phyloP scores from a whole-genome alignment of 2,113 vertebrate genomes.

The Axis porcinus region DNA sequence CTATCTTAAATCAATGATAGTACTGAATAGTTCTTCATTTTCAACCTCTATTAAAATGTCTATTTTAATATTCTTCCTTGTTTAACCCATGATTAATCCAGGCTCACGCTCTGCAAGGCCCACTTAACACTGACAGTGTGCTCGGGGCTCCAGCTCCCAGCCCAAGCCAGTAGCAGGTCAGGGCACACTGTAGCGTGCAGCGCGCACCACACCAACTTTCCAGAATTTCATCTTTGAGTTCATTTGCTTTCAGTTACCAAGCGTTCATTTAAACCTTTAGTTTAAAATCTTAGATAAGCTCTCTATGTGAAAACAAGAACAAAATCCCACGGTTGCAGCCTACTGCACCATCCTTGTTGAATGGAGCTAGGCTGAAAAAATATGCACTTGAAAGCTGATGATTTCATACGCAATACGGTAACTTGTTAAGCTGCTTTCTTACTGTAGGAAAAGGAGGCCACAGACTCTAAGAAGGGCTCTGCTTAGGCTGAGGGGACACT shows the following conservation, averaged over 20 bases:
- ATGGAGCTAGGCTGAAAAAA: not conserved
- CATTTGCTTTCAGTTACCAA: conserved; percentile 64
- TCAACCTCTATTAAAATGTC: conserved; percentile 16
- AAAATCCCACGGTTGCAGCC: conserved; percentile 37
- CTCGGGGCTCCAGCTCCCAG: not conserved
- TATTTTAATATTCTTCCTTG: not conserved
- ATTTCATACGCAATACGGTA: conserved; percentile 7
- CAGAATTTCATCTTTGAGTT: conserved; percentile 70
- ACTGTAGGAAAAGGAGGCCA: conserved; percentile 1
- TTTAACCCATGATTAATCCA: not conserved
- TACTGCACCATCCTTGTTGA: conserved; percentile 1
- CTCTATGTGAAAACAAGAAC: conserved; percentile 63
- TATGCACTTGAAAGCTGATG: not conserved
- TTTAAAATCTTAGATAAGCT: conserved; percentile 58
- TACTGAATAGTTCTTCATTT: conserved; percentile 20
- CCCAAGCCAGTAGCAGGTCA: not conserved
- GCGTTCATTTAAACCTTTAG: conserved; percentile 56
- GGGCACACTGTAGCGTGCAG: not conserved
- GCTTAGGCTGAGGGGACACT: not conserved
- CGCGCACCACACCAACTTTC: not conserved
- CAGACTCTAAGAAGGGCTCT: not conserved
- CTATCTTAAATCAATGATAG: not conserved
- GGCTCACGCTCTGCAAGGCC: not conserved
- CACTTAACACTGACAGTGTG: not conserved
- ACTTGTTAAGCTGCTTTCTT: not conserved